Conservation (phyloP, 2,113 vertebrate genomes). For the Emydocephalus ijimae region DNA sequence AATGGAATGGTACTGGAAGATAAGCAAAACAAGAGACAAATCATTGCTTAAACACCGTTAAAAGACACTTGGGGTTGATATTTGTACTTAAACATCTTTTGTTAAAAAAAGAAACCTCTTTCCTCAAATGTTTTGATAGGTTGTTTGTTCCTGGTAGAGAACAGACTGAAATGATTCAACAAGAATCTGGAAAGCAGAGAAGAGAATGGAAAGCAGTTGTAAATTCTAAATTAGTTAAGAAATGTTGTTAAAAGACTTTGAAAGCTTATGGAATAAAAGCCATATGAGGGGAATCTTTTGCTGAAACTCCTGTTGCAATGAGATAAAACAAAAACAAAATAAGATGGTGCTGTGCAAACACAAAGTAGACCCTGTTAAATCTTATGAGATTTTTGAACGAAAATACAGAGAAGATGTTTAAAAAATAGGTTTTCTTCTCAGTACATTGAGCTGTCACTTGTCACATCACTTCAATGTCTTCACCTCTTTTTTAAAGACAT, state of each 20-base stretch:
- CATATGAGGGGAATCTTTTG: neutral
- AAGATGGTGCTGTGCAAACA: neutral
- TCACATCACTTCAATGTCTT: slow-evolving; percentile 13
- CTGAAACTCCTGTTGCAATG: neutral
- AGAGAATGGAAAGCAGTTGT: slow-evolving; percentile 7
- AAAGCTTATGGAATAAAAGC: slow-evolving; percentile 18
- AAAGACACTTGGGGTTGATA: neutral
- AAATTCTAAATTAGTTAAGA: slow-evolving; percentile 26
- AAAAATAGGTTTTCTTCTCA: neutral
- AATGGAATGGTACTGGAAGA: neutral
- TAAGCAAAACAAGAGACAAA: neutral
- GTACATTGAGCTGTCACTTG: neutral
- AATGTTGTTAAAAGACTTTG: neutral
- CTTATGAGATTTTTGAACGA: neutral
- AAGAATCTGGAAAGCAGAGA: neutral
- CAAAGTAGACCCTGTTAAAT: neutral
- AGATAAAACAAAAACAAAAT: slow-evolving; percentile 1
- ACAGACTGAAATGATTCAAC: neutral
- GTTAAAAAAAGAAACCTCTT: neutral
- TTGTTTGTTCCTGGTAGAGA: neutral
- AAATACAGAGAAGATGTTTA: neutral
- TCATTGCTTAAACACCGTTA: neutral
- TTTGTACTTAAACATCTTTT: neutral
- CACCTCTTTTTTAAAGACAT: neutral
- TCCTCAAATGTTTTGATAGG: neutral